These are phyloP conservation scores for Schizopygopsis pylzovi DNA, from an alignment of 2,797 vertebrate genomes.

Conservation along the genomic window DNA sequence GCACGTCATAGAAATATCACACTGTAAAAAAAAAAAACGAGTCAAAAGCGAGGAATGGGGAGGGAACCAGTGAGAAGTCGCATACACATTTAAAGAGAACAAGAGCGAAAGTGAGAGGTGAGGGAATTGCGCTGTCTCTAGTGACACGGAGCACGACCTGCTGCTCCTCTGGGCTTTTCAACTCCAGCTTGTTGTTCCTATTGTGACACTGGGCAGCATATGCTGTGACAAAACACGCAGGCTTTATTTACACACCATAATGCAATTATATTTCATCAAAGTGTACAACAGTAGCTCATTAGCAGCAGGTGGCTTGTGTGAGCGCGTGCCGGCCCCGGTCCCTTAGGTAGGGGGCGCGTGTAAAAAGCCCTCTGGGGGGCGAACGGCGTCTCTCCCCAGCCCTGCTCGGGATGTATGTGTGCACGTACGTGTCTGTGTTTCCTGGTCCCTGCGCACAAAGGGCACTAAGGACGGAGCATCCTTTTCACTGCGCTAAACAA, in stretches of 20 bases:
- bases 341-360: constrained; percentile 77
- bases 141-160: constrained; percentile 63
- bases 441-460: constrained; percentile 49
- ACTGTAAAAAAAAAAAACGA: constrained; percentile 60
- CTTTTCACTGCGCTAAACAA: constrained; percentile 56
- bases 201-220: constrained; percentile 91
- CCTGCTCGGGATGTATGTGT: constrained; percentile 21
- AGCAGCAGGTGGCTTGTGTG: constrained; percentile 85
- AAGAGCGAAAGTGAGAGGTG: constrained; percentile 68
- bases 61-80: constrained; percentile 2
- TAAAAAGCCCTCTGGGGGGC: constrained; percentile 60
- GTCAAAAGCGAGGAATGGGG: constrained; percentile 1
- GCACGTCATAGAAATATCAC: constrained; percentile 42
- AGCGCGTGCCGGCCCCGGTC: constrained; percentile 75
- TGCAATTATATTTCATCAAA: constrained; percentile 97
- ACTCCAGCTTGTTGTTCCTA: constrained; percentile 81
- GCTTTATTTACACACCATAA: constrained; percentile 95
- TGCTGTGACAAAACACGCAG: constrained; percentile 93
- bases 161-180: constrained; percentile 66
- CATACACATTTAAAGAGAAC: constrained; percentile 64
- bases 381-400: constrained; percentile 52
- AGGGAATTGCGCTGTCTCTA: constrained; percentile 65
- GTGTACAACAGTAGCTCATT: constrained; percentile 99
- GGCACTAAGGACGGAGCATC: constrained; percentile 44
- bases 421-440: constrained; percentile 6